Conservation (phyloP, 2,888 invertebrate genomes). For the Megamerina dolium region DNA sequence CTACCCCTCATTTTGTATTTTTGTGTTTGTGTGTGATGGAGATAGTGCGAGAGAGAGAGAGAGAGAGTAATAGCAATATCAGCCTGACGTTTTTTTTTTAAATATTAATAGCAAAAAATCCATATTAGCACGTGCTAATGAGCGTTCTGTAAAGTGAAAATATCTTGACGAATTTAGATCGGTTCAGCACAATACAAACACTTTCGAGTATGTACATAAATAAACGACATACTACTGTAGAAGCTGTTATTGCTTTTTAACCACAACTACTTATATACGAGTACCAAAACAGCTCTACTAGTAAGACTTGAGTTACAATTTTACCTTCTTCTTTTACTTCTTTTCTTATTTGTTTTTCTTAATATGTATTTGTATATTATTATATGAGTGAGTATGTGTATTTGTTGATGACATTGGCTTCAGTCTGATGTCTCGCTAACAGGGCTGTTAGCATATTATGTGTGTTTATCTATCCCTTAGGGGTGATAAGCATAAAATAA, state of each 20-base stretch:
- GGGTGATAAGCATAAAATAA: slow-evolving; percentile 21
- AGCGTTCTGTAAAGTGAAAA: slow-evolving; percentile 40
- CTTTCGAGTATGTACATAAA: no score
- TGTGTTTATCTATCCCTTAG: slow-evolving; percentile 20
- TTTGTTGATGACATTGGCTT: background rate
- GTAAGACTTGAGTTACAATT: slow-evolving; percentile 10
- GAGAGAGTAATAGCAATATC: no score
- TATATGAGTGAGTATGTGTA: background rate
- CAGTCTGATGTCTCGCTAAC: background rate
- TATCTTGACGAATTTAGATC: no score
- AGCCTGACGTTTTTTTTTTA: no score
- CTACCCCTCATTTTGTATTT: no score
- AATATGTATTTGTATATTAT: slow-evolving; percentile 5
- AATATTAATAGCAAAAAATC: slow-evolving; percentile 13
- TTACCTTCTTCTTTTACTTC: slow-evolving; percentile 1
- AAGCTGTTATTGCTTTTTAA: no score
- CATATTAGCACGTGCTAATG: slow-evolving; percentile 37
- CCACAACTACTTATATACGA: no score
- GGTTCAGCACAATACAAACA: no score
- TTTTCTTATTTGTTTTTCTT: slow-evolving; percentile 3
- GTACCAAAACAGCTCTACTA: no score
- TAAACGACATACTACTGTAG: no score
- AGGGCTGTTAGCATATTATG: background rate
- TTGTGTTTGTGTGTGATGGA: background rate
- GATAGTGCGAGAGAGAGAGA: no score